Conservation (phyloP, 2,113 vertebrate species). For the Carassius auratus region DNA sequence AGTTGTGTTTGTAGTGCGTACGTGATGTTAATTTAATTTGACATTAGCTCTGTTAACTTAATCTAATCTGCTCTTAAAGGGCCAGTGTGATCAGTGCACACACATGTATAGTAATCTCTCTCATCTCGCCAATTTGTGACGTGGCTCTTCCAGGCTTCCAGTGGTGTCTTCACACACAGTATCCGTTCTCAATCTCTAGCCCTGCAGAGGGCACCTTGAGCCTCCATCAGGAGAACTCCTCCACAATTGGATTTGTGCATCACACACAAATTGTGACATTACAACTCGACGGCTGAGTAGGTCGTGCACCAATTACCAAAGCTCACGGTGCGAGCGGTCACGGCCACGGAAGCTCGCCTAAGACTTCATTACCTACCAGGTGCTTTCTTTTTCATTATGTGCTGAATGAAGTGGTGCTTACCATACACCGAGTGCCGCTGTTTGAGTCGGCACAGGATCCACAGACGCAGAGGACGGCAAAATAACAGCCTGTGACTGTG, state of each 20-base stretch:
- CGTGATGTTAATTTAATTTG: background rate
- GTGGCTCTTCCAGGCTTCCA: constrained; percentile 21
- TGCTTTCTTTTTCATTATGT: constrained; percentile 44
- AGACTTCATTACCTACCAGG: constrained; percentile 46
- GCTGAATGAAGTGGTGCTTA: constrained; percentile 28
- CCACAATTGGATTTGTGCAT: constrained; percentile 60
- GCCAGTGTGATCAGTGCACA: constrained; percentile 60
- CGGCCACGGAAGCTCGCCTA: constrained; percentile 30
- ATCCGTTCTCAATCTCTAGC: background rate
- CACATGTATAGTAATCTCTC: constrained; percentile 69
- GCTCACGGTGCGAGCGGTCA: constrained; percentile 13
- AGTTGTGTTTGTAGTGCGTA: background rate
- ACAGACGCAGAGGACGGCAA: background rate
- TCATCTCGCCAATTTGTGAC: constrained; percentile 68
- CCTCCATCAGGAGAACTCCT: constrained; percentile 35
- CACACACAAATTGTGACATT: constrained; percentile 55
- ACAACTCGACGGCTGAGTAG: constrained; percentile 51
- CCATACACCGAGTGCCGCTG: background rate
- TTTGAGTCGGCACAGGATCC: background rate
- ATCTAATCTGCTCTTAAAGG: constrained; percentile 65
- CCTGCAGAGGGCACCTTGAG: constrained; percentile 57
- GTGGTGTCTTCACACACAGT: background rate
- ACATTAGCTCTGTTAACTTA: background rate
- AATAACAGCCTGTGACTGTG: constrained; percentile 27
- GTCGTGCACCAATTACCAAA: constrained; percentile 58